Evolutionary conservation across 35 echinoderm and acorn worm genomes (phyloP).

Genomic region (Eucidaris tribuloides): DNA sequence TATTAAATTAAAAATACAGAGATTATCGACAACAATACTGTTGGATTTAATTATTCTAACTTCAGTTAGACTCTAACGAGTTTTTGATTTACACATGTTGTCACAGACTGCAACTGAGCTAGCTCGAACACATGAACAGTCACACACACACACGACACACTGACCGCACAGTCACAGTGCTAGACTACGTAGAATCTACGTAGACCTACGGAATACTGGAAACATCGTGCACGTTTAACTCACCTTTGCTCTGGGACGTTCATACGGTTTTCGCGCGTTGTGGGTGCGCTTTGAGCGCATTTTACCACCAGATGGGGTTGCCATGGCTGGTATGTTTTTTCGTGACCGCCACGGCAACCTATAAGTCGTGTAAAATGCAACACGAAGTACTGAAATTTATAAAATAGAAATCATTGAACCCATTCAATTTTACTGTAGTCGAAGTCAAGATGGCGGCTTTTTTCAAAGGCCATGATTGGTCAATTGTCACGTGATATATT

Average conservation of each 20-base stretch:
- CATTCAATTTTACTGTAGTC: slow-evolving; percentile 12
- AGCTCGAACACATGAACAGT: no score
- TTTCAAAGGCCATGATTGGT: slow-evolving; percentile 87
- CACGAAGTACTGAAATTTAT: slow-evolving; percentile 30
- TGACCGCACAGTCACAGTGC: background rate
- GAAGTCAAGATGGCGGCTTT: slow-evolving; percentile 97
- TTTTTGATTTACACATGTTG: no score
- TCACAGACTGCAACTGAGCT: no score
- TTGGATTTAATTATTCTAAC: no score
- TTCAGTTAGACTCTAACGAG: no score
- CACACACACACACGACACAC: background rate
- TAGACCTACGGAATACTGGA: background rate
- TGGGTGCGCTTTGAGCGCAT: slow-evolving; percentile 70
- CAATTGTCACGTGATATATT: slow-evolving; percentile 74
- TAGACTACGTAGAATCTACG: background rate
- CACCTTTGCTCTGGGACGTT: slow-evolving; percentile 78
- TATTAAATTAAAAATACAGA: no score
- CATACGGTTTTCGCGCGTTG: slow-evolving; percentile 61
- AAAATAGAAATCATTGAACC: background rate
- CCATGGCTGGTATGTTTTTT: slow-evolving; percentile 57
- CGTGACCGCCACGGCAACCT: slow-evolving; percentile 46
- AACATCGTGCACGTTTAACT: slow-evolving; percentile 11
- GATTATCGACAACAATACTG: no score
- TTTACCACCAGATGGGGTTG: slow-evolving; percentile 88
- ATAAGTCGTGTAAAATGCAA: background rate